Evolutionary conservation across 2,797 vertebrate species (phyloP).

Genomic region (Spondyliosoma cantharus): DNA sequence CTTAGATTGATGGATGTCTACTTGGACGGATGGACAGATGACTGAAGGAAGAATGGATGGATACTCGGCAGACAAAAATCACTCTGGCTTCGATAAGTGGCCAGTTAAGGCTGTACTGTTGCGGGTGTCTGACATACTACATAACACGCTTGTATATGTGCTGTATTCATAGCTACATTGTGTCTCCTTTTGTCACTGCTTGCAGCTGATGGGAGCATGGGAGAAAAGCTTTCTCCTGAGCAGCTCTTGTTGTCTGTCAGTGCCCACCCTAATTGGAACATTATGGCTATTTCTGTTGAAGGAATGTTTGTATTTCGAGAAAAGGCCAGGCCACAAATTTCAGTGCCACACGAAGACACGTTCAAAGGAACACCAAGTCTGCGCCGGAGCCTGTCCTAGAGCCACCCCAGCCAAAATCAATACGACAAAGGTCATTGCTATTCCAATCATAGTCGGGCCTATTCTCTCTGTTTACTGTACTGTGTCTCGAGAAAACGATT

Average conservation of each 20-base stretch:
- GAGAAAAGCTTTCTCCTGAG: constrained; percentile 18
- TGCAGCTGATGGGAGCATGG: not conserved
- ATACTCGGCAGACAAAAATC: not conserved
- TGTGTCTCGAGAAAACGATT: constrained; percentile 57
- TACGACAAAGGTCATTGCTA: constrained; percentile 82
- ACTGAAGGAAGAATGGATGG: not conserved
- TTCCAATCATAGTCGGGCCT: constrained; percentile 75
- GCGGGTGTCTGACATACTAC: not conserved
- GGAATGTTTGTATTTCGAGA: constrained; percentile 54
- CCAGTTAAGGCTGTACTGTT: not conserved
- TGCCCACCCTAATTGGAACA: constrained; percentile 48
- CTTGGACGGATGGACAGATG: not conserved
- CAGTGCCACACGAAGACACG: constrained; percentile 27
- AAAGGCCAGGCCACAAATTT: constrained; percentile 62
- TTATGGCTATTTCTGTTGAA: constrained; percentile 55
- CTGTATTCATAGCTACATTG: not conserved
- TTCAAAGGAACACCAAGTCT: constrained; percentile 44
- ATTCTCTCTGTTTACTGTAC: constrained; percentile 69
- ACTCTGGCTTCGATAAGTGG: not conserved
- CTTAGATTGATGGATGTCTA: not conserved
- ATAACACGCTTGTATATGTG: not conserved
- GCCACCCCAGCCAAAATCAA: constrained; percentile 77
- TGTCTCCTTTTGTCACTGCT: constrained; percentile 6
- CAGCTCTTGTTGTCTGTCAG: constrained; percentile 22
- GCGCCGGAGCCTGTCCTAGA: constrained; percentile 46